Percentiles rank a stretch among this genome's conserved stretches.
phyloP scores from a whole-genome alignment of 2,113 vertebrate species.

The Reinhardtius hippoglossoides region DNA sequence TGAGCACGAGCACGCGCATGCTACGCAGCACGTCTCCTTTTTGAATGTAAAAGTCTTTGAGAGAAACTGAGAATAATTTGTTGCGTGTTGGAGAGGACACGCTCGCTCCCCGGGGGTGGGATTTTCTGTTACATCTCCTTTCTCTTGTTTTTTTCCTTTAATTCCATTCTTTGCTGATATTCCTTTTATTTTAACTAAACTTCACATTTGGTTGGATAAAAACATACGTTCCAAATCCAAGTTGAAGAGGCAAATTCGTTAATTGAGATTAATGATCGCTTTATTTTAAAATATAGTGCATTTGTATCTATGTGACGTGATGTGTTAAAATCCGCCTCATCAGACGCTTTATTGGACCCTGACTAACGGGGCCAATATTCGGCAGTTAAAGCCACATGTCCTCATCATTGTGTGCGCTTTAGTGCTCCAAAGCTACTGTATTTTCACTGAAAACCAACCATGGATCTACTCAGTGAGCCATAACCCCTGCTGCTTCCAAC shows the following conservation, averaged over 20 bases:
- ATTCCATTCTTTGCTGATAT: background rate
- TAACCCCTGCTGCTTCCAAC: background rate
- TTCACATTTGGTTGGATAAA: background rate
- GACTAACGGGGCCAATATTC: slow-evolving; percentile 29
- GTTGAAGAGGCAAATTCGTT: background rate
- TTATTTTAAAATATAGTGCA: background rate
- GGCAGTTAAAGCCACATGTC: slow-evolving; percentile 38
- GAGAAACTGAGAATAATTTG: slow-evolving; percentile 38
- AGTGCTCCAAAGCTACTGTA: slow-evolving; percentile 25
- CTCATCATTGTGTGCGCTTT: slow-evolving; percentile 19
- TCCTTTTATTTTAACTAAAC: background rate
- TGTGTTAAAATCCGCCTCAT: slow-evolving; percentile 38
- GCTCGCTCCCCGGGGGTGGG: background rate
- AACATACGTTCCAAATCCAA: background rate
- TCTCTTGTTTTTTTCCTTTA: background rate
- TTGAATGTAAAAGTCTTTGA: slow-evolving; percentile 31
- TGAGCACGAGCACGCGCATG: slow-evolving; percentile 8
- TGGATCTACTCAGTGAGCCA: background rate
- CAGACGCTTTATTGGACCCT: slow-evolving; percentile 26
- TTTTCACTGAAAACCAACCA: slow-evolving; percentile 17
- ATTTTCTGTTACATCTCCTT: background rate
- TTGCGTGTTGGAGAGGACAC: slow-evolving; percentile 12
- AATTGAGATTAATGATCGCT: background rate
- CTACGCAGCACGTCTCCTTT: slow-evolving; percentile 25
- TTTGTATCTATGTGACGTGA: background rate